These are phyloP conservation scores for Patiria pectinifera DNA, from an alignment of 53 echinoderm and acorn worm genomes.

Conservation along the genomic window DNA sequence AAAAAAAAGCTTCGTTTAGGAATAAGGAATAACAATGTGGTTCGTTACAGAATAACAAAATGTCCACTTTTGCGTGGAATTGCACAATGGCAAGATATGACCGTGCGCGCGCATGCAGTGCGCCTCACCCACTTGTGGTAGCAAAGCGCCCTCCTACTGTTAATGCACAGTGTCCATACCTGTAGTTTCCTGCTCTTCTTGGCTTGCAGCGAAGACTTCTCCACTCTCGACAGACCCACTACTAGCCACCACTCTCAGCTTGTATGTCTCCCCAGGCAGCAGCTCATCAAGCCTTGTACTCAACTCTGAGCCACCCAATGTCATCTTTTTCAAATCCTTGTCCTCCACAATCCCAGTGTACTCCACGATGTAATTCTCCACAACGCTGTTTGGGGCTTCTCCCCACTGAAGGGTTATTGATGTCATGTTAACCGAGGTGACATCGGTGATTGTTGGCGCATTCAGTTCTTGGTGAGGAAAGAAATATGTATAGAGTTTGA, in stretches of 20 bases:
- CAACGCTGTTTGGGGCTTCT: constrained; percentile 29
- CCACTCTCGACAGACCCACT: constrained; percentile 37
- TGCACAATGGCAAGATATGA: too few species aligned
- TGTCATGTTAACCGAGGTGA: not conserved
- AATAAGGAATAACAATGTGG: too few species aligned
- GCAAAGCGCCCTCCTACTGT: too few species aligned
- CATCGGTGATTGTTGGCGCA: constrained; percentile 31
- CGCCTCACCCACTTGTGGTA: too few species aligned
- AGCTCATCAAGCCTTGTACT: constrained; percentile 18
- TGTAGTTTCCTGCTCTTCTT: constrained; percentile 35
- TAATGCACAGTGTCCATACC: not conserved
- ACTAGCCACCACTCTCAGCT: constrained; percentile 40
- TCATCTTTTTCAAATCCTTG: not conserved
- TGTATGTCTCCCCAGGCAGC: constrained; percentile 56
- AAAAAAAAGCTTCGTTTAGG: too few species aligned
- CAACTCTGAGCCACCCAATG: not conserved
- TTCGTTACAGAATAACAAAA: too few species aligned
- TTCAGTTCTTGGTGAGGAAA: constrained; percentile 27
- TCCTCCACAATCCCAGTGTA: constrained; percentile 46
- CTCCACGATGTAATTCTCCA: constrained; percentile 35
- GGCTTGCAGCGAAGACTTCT: constrained; percentile 28
- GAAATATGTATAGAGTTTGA: not conserved
- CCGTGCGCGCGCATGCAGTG: too few species aligned
- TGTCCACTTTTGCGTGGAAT: too few species aligned
- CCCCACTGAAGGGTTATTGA: constrained; percentile 44